Conservation (phyloP, 2,888 invertebrate species). For the Plebejus argus region DNA sequence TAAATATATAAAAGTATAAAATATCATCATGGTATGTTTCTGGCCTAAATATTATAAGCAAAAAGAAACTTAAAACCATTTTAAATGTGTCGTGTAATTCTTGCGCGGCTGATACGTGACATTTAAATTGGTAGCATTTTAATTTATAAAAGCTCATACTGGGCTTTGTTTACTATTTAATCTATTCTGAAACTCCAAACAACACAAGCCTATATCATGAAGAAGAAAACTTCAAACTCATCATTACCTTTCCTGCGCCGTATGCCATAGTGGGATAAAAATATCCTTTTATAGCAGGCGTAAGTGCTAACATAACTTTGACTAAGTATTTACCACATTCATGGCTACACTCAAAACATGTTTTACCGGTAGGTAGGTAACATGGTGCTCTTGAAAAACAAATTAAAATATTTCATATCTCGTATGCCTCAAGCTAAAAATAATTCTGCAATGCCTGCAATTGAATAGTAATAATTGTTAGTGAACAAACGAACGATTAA, state of each 20-base stretch:
- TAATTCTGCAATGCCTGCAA: neutral
- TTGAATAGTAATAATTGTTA: conserved; percentile 7
- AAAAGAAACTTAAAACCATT: no score
- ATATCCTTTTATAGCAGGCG: neutral
- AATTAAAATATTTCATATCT: neutral
- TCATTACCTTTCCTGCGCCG: neutral
- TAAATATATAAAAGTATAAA: no score
- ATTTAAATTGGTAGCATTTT: no score
- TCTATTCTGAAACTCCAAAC: neutral
- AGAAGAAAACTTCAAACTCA: neutral
- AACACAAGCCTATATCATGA: no score
- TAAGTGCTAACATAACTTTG: neutral
- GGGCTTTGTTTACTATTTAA: no score
- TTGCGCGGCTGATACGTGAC: no score
- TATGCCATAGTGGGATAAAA: neutral
- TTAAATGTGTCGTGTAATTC: no score
- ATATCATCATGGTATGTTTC: no score
- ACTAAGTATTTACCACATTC: conserved; percentile 31
- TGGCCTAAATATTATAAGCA: no score
- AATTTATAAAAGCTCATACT: no score
- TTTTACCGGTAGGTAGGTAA: neutral
- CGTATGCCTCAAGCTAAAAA: neutral
- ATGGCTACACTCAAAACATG: neutral
- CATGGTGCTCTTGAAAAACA: neutral
- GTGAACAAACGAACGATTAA: neutral